A percentile compares a stretch with the other conserved stretches of the same genome.
phyloP scores from a whole-genome alignment of 2,888 invertebrate species.

The Ariolimax columbianus region DNA sequence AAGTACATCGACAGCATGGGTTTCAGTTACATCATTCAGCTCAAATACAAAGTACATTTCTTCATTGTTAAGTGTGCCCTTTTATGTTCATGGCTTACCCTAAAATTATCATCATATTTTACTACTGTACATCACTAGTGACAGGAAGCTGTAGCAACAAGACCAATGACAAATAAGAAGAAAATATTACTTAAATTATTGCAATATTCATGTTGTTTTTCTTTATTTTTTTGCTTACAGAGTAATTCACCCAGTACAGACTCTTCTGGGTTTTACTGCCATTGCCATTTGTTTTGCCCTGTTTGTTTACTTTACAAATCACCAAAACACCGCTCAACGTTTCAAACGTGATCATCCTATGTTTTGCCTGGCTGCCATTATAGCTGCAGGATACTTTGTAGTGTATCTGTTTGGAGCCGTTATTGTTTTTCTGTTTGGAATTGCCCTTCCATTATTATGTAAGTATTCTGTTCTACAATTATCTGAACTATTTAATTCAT shows the following conservation, averaged over 20 bases:
- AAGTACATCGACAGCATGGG: too few species aligned
- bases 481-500: neutral
- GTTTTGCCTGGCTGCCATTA: slow-evolving; percentile 82
- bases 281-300: slow-evolving; percentile 82
- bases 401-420: slow-evolving; percentile 85
- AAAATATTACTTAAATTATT: too few species aligned
- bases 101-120: too few species aligned
- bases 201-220: neutral
- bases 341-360: slow-evolving; percentile 86
- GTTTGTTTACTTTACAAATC: slow-evolving; percentile 83
- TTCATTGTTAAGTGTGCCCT: too few species aligned
- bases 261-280: slow-evolving; percentile 84
- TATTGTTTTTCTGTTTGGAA: slow-evolving; percentile 84
- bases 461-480: slow-evolving; percentile 66
- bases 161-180: too few species aligned
- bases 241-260: slow-evolving; percentile 83
- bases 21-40: too few species aligned
- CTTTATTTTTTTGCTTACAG: slow-evolving; percentile 74
- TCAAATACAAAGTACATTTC: too few species aligned
- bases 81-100: too few species aligned
- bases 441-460: slow-evolving; percentile 84
- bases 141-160: too few species aligned
- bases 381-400: slow-evolving; percentile 83
- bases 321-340: slow-evolving; percentile 82
- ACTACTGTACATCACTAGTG: too few species aligned